Base-by-base conservation (phyloP, 2,888 invertebrate species). In the Ormia ochracea region DNA sequence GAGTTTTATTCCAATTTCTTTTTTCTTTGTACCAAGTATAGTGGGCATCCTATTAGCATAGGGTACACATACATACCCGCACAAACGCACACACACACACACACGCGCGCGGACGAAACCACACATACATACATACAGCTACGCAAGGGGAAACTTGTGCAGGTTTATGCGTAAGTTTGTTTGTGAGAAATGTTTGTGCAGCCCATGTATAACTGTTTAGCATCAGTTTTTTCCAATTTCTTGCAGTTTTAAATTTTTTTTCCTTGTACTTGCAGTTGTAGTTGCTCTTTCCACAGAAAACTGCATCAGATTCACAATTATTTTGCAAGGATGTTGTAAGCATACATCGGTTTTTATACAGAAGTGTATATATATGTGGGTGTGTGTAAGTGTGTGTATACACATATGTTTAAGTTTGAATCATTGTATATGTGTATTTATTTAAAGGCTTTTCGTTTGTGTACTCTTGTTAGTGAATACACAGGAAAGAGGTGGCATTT, bases 221-320 rank as follows among this genome's bases (percentile, higher is more conserved):
- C 41, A 72, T 33, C 59, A 61, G 7, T 61, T 48, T 45, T 70
- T 63, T 54, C 17, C 26, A 52, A 52, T 68, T 66, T 66, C 65
- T 65, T 63, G 21, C 9, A 52, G 23, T 41, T 48, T 50, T 33
- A 43, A 14, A 12, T 56, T 43, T 54, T n/a, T n/a, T n/a, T n/a
- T n/a, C n/a, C n/a, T n/a, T n/a, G n/a, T n/a, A n/a, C n/a, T n/a
- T 61, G 23, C 33, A 56, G 36, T 58, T 26, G 19, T 17, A 23
- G 66, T 33, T 19, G 54, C 36, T 43, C 9, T 38, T 38, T 9
- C 50, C n/a, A 28, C 52, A 19, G 68, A 61, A 69, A 76, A 69
- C 54, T 76, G 76, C 76, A 76, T 69, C 45, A 48, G 63, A 63
- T 69, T 69, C 31, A 38, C 54, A 63, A 69, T 54, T 31, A 76